A percentile compares a stretch with the other conserved stretches of the same genome.
Evolutionary conservation across 2,113 vertebrate species (phyloP).

Genomic region (Heterochromis multidens): DNA sequence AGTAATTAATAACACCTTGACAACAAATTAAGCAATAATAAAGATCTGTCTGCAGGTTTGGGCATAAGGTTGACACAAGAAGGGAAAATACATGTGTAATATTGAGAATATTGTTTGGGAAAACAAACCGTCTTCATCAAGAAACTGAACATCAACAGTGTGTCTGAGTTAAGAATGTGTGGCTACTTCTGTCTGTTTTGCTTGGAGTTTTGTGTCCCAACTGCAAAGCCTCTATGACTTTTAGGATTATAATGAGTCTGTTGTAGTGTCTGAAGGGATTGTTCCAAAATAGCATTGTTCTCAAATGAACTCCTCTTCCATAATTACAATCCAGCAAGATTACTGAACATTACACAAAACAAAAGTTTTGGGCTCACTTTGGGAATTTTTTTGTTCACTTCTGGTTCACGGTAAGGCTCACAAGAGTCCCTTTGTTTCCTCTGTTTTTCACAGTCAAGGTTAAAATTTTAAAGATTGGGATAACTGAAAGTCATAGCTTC

Average conservation of each 20-base stretch:
- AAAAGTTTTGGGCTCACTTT: neutral
- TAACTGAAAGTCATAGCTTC: neutral
- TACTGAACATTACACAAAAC: neutral
- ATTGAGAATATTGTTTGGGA: neutral
- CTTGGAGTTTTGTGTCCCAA: neutral
- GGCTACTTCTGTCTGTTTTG: slow-evolving; percentile 5
- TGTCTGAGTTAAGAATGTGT: neutral
- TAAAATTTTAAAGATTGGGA: neutral
- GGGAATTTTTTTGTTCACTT: neutral
- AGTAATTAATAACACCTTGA: neutral
- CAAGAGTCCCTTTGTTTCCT: neutral
- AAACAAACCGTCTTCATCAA: neutral
- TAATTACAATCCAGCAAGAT: slow-evolving; percentile 14
- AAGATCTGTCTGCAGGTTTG: neutral
- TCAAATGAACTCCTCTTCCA: neutral
- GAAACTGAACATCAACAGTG: neutral
- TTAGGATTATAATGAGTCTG: slow-evolving; percentile 19
- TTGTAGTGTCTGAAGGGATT: slow-evolving; percentile 5
- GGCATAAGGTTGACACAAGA: neutral
- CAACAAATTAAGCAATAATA: no score
- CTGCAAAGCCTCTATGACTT: slow-evolving; percentile 9
- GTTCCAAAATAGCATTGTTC: slow-evolving; percentile 5
- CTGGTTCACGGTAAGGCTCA: neutral
- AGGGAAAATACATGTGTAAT: neutral
- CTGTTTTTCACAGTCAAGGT: neutral